These are phyloP conservation scores for Drosophila tsacasi DNA, from an alignment of 1,140 invertebrate species.

Conservation along the genomic window DNA sequence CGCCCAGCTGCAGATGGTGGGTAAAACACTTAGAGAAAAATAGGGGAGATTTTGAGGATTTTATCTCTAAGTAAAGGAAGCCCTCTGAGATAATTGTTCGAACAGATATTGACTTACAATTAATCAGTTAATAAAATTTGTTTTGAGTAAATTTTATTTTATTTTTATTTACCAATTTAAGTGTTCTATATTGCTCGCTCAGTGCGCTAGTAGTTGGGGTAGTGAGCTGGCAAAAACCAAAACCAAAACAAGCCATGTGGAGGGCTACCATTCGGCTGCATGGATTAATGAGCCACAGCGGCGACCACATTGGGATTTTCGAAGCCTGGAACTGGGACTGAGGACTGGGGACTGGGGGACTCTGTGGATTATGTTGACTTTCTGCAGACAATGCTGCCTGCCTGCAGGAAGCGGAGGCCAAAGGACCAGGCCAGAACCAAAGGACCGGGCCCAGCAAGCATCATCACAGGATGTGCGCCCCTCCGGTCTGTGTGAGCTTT, in stretches of 20 bases:
- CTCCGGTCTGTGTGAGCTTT: conserved; percentile 33
- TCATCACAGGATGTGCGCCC: conserved; percentile 47
- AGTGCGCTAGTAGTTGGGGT: conserved; percentile 11
- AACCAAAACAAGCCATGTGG: conserved; percentile 56
- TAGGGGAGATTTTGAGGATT: background rate
- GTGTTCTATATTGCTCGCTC: background rate
- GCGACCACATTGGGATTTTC: conserved; percentile 58
- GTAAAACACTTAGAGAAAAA: background rate
- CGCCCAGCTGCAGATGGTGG: conserved; percentile 25
- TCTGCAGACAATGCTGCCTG: conserved; percentile 36
- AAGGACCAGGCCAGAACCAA: conserved; percentile 25
- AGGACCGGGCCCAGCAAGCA: conserved; percentile 19
- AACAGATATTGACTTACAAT: too few relatives aligned
- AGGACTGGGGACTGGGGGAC: conserved; percentile 6
- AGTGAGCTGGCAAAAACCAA: conserved; percentile 40
- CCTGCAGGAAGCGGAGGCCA: conserved; percentile 21
- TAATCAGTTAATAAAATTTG: too few relatives aligned
- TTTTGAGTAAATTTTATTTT: too few relatives aligned
- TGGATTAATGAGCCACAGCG: conserved; percentile 79
- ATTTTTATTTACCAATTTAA: background rate
- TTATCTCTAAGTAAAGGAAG: too few relatives aligned
- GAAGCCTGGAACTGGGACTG: conserved; percentile 7
- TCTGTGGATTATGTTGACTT: conserved; percentile 60
- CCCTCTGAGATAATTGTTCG: too few relatives aligned
- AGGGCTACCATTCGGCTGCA: conserved; percentile 70